phyloP scores from a whole-genome alignment of 2,888 invertebrate species.

The Stramonita haemastoma region DNA sequence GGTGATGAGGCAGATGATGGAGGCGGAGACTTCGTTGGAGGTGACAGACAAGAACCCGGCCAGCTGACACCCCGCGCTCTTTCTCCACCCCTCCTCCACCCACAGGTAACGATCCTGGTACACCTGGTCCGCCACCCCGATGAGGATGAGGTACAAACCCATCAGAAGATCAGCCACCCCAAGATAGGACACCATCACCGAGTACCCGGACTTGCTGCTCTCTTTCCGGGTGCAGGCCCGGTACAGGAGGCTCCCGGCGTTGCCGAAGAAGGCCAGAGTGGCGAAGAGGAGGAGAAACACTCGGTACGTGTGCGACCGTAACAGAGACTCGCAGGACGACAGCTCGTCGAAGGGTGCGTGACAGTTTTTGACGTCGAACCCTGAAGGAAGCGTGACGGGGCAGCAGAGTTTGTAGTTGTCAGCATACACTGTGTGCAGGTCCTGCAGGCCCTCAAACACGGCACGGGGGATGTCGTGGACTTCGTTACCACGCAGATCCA shows the following conservation, averaged over 20 bases:
- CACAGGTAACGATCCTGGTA: not conserved
- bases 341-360: slow-evolving; percentile 49
- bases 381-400: not conserved
- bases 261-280: slow-evolving; percentile 51
- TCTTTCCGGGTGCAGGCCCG: slow-evolving; percentile 46
- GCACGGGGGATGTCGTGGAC: not conserved
- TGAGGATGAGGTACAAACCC: not conserved
- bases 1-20: not conserved
- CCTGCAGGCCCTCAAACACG: not conserved
- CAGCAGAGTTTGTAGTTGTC: slow-evolving; percentile 33
- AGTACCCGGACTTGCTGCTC: not conserved
- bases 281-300: slow-evolving; percentile 53
- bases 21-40: not conserved
- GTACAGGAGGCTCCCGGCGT: slow-evolving; percentile 48
- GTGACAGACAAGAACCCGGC: not conserved
- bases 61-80: not conserved
- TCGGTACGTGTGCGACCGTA: slow-evolving; percentile 50
- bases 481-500: not conserved
- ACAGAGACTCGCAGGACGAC: slow-evolving; percentile 58
- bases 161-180: not conserved
- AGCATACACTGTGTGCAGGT: not conserved
- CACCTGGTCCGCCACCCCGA: not conserved
- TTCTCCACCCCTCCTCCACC: not conserved
- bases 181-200: not conserved
- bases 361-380: slow-evolving; percentile 31